Percentiles rank a stretch among this genome's conserved stretches.
These are phyloP conservation scores for Monarcha castaneiventris DNA, from an alignment of 2,113 vertebrate genomes.

Conservation along the genomic window DNA sequence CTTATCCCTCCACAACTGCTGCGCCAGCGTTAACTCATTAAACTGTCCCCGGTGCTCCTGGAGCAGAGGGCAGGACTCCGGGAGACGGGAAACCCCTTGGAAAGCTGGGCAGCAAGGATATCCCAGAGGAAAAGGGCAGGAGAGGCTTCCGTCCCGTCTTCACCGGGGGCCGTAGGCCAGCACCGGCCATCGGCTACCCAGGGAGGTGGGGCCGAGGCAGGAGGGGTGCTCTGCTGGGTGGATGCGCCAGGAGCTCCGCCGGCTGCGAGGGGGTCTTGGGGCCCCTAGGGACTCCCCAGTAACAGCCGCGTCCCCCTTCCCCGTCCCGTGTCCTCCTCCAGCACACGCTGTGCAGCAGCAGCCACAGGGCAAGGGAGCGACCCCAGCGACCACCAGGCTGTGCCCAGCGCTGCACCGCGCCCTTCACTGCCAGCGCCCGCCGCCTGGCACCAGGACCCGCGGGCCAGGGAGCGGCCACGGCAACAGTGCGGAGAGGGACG, in stretches of 20 bases:
- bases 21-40: conserved; percentile 16
- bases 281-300: background rate
- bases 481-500: background rate
- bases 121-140: background rate
- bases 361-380: background rate
- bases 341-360: background rate
- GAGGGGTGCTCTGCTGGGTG: too few relatives aligned
- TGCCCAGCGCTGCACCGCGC: background rate
- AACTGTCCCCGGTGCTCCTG: background rate
- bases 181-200: fast-evolving
- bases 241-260: background rate
- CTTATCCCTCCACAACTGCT: conserved; percentile 23
- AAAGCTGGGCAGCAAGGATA: background rate
- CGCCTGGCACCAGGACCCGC: background rate
- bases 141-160: background rate
- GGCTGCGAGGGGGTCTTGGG: background rate
- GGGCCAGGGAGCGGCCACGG: background rate
- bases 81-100: background rate
- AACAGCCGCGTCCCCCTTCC: background rate
- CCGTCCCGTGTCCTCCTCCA: background rate
- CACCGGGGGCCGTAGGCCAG: fast-evolving
- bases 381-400: background rate
- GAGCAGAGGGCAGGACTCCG: conserved; percentile 39
- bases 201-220: background rate
- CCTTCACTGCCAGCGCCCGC: background rate